Evolutionary conservation across 1,140 invertebrate species (phyloP).

Genomic region (Zelostemma sp.): DNA sequence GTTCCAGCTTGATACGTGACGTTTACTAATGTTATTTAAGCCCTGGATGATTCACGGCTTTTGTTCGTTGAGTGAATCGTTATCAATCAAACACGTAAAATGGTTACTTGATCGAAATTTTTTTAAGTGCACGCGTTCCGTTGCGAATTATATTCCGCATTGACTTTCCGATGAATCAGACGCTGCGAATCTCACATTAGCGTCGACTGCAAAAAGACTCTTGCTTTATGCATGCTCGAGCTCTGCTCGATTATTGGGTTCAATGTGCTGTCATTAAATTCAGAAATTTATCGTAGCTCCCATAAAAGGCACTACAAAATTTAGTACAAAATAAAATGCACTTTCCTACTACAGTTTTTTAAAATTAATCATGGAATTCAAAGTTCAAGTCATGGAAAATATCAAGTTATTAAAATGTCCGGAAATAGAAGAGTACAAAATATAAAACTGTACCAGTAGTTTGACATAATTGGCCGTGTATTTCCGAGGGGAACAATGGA

Average conservation of each 20-base stretch:
- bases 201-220: slow-evolving; percentile 26
- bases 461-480: slow-evolving; percentile 71
- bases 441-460: slow-evolving; percentile 65
- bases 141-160: slow-evolving; percentile 31
- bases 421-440: no score
- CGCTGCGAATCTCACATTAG: slow-evolving; percentile 12
- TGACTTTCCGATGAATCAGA: slow-evolving; percentile 31
- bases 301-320: slow-evolving; percentile 24
- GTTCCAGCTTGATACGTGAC: no score
- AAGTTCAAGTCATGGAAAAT: no score
- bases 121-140: slow-evolving; percentile 7
- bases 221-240: slow-evolving; percentile 7
- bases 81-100: neutral
- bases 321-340: no score
- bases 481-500: slow-evolving; percentile 74
- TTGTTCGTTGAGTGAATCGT: neutral
- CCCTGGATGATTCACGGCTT: no score
- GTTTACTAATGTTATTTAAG: no score
- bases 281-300: slow-evolving; percentile 37
- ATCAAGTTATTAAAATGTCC: no score
- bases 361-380: no score
- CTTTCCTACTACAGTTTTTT: no score
- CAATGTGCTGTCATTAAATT: slow-evolving; percentile 39
- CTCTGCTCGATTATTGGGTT: slow-evolving; percentile 26
- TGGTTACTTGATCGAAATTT: slow-evolving; percentile 3